Conservation (phyloP, 2,888 invertebrate genomes). For the Penaeus monodon region DNA sequence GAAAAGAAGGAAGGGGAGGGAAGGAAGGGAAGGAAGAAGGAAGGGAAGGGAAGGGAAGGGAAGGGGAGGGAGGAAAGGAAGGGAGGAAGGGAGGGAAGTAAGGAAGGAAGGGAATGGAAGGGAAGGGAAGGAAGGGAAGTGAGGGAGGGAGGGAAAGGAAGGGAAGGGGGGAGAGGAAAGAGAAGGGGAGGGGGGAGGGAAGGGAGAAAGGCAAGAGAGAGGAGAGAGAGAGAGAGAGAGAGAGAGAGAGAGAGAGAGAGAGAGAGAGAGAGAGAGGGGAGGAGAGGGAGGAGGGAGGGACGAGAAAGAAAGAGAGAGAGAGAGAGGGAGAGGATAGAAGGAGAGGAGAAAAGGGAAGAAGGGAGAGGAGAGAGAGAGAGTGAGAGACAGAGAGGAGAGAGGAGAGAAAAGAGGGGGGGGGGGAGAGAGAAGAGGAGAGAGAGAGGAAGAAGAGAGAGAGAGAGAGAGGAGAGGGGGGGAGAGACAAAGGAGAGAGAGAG, state of each 20-base stretch:
- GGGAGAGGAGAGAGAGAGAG: not conserved
- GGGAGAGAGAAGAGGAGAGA: not conserved
- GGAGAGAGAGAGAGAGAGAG: not conserved
- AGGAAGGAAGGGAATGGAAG: not conserved
- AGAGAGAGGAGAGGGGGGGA: not conserved
- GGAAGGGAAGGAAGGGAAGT: not conserved
- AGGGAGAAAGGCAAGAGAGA: too few relatives aligned
- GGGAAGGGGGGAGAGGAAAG: not conserved
- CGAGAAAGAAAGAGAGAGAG: not conserved
- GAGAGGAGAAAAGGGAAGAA: not conserved
- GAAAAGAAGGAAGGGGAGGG: not conserved
- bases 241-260: not conserved
- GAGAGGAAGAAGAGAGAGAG: not conserved
- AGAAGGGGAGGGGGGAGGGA: not conserved
- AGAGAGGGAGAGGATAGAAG: fast-evolving
- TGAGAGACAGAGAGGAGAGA: not conserved
- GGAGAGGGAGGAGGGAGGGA: not conserved
- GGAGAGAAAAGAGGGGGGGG: not conserved
- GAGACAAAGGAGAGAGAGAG: not conserved
- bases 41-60: not conserved
- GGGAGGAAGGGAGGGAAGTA: too few relatives aligned
- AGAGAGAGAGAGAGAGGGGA: fast-evolving
- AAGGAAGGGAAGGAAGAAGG: not conserved
- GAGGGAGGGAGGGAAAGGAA: not conserved
- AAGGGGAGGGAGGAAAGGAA: not conserved